Conservation (phyloP, 2,113 vertebrate genomes). For the Coregonus clupeaformis region DNA sequence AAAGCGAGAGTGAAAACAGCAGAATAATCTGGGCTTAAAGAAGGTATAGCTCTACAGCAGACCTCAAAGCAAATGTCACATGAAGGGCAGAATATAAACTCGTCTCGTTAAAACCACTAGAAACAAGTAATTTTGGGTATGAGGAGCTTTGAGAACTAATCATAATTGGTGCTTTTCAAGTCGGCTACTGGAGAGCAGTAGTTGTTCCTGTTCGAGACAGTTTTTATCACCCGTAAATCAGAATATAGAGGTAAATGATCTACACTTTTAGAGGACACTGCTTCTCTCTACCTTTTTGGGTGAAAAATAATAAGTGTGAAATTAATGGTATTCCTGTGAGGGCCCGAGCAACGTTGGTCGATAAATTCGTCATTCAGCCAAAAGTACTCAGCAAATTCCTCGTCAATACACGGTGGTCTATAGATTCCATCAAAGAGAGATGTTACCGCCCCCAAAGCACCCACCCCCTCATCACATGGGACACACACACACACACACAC, state of each 20-base stretch:
- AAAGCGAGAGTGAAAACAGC: background rate
- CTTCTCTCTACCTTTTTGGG: too few relatives aligned
- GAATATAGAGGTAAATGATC: too few relatives aligned
- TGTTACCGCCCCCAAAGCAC: background rate
- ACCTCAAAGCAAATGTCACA: background rate
- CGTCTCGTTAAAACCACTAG: too few relatives aligned
- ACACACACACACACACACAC: constrained; percentile 21
- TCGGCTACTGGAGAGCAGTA: background rate
- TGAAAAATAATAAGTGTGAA: background rate
- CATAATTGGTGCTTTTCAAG: background rate
- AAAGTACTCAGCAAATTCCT: background rate
- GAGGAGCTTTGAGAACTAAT: background rate
- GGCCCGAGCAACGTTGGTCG: background rate
- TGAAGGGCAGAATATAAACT: background rate
- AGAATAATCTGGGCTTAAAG: background rate
- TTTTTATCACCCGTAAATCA: too few relatives aligned
- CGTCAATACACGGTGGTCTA: background rate
- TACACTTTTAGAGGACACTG: too few relatives aligned
- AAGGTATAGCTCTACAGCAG: background rate
- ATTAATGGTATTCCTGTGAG: background rate
- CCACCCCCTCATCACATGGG: background rate
- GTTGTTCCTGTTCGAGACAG: too few relatives aligned
- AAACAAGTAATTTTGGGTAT: too few relatives aligned
- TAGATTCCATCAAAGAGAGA: background rate
- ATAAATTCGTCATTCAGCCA: background rate